Percentiles rank a stretch among this genome's conserved stretches.
Conservation (phyloP, 2,888 invertebrate genomes). For the Brassicogethes aeneus region DNA sequence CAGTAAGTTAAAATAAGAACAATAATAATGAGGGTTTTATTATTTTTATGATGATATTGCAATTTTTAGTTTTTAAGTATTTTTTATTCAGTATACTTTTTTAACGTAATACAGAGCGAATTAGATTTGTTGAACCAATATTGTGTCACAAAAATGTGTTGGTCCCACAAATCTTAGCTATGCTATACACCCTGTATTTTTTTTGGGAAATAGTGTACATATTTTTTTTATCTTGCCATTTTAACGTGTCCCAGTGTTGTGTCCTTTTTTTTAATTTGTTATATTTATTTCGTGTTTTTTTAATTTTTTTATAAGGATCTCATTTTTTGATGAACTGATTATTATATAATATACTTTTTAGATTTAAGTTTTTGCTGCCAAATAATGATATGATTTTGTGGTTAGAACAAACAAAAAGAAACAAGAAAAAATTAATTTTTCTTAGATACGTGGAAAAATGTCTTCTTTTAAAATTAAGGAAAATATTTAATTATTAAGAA, state of each 20-base stretch:
- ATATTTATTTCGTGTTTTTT: conserved; percentile 9
- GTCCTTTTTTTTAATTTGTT: background rate
- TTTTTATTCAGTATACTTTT: no score
- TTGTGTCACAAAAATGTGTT: no score
- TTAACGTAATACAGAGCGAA: background rate
- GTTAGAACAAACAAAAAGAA: conserved; percentile 9
- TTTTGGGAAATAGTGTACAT: background rate
- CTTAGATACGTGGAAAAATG: conserved; percentile 8
- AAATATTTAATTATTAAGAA: conserved; percentile 1
- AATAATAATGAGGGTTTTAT: background rate
- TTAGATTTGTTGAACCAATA: no score
- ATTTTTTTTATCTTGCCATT: no score
- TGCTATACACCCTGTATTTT: conserved; percentile 3
- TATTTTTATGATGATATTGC: background rate
- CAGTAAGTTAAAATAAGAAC: conserved; percentile 39
- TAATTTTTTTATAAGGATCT: conserved; percentile 12
- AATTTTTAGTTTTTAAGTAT: background rate
- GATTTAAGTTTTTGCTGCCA: conserved; percentile 20
- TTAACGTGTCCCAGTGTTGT: no score
- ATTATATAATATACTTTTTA: conserved; percentile 13
- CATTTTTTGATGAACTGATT: conserved; percentile 8
- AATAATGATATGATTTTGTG: conserved; percentile 12
- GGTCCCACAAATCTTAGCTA: no score
- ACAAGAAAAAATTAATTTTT: conserved; percentile 1
- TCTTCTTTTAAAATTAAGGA: conserved; percentile 14